phyloP scores from a whole-genome alignment of 2,888 invertebrate genomes.

The Odiellus spinosus region DNA sequence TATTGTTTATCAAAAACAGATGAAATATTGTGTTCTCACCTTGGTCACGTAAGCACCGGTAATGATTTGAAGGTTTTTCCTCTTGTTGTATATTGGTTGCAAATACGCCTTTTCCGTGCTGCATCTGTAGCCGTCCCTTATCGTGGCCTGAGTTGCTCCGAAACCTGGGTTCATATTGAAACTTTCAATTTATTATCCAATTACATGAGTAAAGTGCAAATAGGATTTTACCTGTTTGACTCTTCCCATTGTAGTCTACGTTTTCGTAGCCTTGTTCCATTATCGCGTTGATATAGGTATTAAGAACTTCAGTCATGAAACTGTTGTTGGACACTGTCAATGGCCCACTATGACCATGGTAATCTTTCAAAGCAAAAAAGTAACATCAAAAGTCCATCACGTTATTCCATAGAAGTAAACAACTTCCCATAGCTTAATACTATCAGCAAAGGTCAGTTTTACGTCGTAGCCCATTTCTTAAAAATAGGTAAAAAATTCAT shows the following conservation, averaged over 20 bases:
- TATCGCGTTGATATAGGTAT: slow-evolving; percentile 13
- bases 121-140: slow-evolving; percentile 25
- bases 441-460: too few relatives aligned
- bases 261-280: slow-evolving; percentile 10
- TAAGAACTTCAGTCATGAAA: slow-evolving; percentile 8
- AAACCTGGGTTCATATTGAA: slow-evolving; percentile 9
- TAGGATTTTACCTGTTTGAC: slow-evolving; percentile 15
- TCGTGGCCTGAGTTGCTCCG: slow-evolving; percentile 22
- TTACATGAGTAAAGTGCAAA: too few relatives aligned
- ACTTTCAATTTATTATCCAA: not conserved
- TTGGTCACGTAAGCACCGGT: slow-evolving; percentile 25
- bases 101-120: slow-evolving; percentile 27
- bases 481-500: too few relatives aligned
- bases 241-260: slow-evolving; percentile 15
- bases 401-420: too few relatives aligned
- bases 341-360: slow-evolving; percentile 12
- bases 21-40: slow-evolving; percentile 8
- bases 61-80: slow-evolving; percentile 48
- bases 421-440: too few relatives aligned
- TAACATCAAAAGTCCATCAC: too few relatives aligned
- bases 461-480: too few relatives aligned
- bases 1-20: too few relatives aligned
- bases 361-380: slow-evolving; percentile 6
- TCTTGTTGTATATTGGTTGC: slow-evolving; percentile 24
- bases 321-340: slow-evolving; percentile 13